Conservation (phyloP, 2,888 invertebrate genomes). For the Ectemnius continuus region DNA sequence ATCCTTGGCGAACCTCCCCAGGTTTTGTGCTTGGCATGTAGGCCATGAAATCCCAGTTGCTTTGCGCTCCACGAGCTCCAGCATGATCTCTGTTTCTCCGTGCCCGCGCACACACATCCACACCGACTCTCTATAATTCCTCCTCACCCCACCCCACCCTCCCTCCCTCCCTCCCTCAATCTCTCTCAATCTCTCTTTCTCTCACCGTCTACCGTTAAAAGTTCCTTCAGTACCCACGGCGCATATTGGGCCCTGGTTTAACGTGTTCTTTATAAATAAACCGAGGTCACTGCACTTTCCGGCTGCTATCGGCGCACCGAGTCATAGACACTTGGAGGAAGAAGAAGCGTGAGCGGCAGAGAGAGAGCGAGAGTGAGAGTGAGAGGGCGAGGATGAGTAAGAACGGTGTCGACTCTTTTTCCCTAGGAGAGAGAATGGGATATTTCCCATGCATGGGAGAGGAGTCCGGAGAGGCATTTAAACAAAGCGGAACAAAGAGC, state of each 20-base stretch:
- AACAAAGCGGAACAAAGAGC: background rate
- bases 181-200: too few species aligned
- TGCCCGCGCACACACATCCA: background rate
- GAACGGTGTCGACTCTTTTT: background rate
- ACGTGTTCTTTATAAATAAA: constrained; percentile 8
- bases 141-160: background rate
- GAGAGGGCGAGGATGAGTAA: background rate
- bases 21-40: constrained; percentile 56
- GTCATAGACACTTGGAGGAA: too few species aligned
- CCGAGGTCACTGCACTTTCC: constrained; percentile 6
- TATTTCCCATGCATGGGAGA: background rate
- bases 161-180: too few species aligned
- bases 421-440: background rate
- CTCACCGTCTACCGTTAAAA: background rate
- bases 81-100: constrained; percentile 54
- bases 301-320: background rate
- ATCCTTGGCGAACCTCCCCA: constrained; percentile 48
- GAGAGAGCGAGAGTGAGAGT: background rate
- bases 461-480: background rate
- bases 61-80: constrained; percentile 69
- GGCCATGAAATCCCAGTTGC: constrained; percentile 71
- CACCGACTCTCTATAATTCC: background rate
- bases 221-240: background rate
- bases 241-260: constrained; percentile 4
- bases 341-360: background rate